Evolutionary conservation across 1,140 invertebrate genomes (phyloP), one percentile per base, ranked within the genome.

Genomic region (Metopolophium dirhodum): DNA sequence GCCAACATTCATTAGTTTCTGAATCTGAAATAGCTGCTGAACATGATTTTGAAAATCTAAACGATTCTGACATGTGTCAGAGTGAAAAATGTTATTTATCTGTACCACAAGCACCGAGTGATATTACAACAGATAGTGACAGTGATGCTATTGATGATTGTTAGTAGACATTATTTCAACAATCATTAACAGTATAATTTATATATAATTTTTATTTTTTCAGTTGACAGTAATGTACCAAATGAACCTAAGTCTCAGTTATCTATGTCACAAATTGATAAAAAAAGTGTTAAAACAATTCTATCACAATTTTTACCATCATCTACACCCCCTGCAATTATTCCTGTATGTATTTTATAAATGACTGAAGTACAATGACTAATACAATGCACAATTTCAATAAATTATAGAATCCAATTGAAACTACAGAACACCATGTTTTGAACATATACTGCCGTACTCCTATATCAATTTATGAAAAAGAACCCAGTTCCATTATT

Each of bases 401-500:
- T 26, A n/a, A 77, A 45, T 95, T 95, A 61, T 94, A 96, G 96
- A 95, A 95, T 93, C 97, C 97, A 30, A 96, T 97, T 95, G 95
- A 96, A 83, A 61, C 95, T 7, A 96, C 96, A 94, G 97, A 98
- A 95, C 97, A 98, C 95, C 96, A 97, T 94, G 95, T 96, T 2
- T 94, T 97, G 45, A 95, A 96, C 2, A 93, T 95, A 77, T 96
- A 96, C 57, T 95, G 96, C 20, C 96, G 96, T 61, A 96, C 97
- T 35, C 97, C 97, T 2, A 96, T 99, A 20, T 96, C 98, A 23
- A 97, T 99, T 0, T 97, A 97, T 94, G 98, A 99, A 95, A 96
- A 96, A 30, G 98, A 99, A 95, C 97, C 97, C 2, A 98, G 98
- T 94, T 99, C 98, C 1, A 97, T 99, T 88, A 98, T 99, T 93